Evolutionary conservation across 1,140 invertebrate species (phyloP).

Genomic region (Spodoptera frugiperda): DNA sequence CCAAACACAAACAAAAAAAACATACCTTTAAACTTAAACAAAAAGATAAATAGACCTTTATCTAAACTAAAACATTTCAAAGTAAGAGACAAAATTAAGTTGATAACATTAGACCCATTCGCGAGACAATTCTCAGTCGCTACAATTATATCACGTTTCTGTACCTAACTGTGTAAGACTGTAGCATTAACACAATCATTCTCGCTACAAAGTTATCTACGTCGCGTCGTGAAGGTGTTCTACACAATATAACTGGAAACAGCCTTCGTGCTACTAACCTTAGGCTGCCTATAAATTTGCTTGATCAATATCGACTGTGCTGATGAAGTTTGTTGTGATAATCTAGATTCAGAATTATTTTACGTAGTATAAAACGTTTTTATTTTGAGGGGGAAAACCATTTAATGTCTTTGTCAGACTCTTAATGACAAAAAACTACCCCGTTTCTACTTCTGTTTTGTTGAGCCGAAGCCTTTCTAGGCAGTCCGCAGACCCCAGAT

Average conservation of each 20-base stretch:
- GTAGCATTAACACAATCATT: constrained; percentile 15
- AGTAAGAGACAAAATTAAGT: constrained; percentile 20
- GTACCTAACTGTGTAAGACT: not conserved
- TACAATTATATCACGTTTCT: constrained; percentile 24
- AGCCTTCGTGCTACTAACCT: constrained; percentile 12
- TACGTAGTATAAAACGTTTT: too few relatives aligned
- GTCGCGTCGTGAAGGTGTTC: constrained; percentile 4
- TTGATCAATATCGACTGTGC: not conserved
- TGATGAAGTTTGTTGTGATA: not conserved
- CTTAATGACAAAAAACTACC: too few relatives aligned
- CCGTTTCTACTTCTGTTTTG: too few relatives aligned
- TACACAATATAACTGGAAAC: constrained; percentile 26
- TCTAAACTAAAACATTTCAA: constrained; percentile 3
- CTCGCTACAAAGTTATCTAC: constrained; percentile 33
- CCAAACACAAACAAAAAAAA: too few relatives aligned
- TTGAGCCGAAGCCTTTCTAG: too few relatives aligned
- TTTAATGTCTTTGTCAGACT: too few relatives aligned
- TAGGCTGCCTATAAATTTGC: constrained; percentile 9
- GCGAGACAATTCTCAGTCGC: constrained; percentile 13
- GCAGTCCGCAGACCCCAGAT: too few relatives aligned
- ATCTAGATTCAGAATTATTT: too few relatives aligned
- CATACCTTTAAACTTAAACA: not conserved
- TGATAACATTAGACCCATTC: constrained; percentile 13
- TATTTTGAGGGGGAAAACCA: too few relatives aligned
- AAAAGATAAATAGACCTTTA: not conserved